These are phyloP conservation scores for Hartigia nigra DNA, from an alignment of 2,888 invertebrate species.

Conservation along the genomic window DNA sequence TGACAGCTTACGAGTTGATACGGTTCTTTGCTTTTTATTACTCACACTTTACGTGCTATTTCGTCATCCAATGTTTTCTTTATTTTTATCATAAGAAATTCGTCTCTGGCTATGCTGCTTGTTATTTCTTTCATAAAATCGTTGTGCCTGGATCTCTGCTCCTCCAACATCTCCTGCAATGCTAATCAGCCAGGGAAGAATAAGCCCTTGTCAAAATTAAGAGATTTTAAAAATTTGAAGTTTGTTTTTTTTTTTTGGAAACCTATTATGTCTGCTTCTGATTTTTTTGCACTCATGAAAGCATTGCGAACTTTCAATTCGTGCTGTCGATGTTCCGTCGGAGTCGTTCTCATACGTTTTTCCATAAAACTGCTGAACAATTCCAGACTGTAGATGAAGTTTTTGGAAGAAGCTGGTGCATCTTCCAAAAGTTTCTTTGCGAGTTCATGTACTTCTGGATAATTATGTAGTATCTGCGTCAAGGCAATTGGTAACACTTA, in stretches of 20 bases:
- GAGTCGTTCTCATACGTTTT: constrained; percentile 29
- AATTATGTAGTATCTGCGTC: neutral
- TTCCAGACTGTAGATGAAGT: neutral
- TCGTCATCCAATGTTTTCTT: constrained; percentile 19
- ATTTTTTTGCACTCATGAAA: constrained; percentile 20
- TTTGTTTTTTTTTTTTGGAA: constrained; percentile 10
- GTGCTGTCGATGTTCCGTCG: constrained; percentile 22
- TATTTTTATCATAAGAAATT: constrained; percentile 23
- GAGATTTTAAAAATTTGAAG: constrained; percentile 4
- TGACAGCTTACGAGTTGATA: neutral
- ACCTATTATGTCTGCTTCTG: constrained; percentile 27
- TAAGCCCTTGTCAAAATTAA: neutral
- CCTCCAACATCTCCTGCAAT: constrained; percentile 19
- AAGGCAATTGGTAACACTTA: neutral
- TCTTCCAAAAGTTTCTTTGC: neutral
- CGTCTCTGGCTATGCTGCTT: constrained; percentile 22
- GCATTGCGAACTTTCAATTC: constrained; percentile 25
- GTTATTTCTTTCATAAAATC: constrained; percentile 16
- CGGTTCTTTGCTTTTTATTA: constrained; percentile 4
- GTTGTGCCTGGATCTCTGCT: constrained; percentile 17
- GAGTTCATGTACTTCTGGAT: neutral
- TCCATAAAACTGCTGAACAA: constrained; percentile 16
- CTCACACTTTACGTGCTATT: constrained; percentile 22
- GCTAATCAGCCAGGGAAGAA: constrained; percentile 18
- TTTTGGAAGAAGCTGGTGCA: neutral